Evolutionary conservation across 2,113 vertebrate species (phyloP).

Genomic region (Hyperoodon ampullatus): DNA sequence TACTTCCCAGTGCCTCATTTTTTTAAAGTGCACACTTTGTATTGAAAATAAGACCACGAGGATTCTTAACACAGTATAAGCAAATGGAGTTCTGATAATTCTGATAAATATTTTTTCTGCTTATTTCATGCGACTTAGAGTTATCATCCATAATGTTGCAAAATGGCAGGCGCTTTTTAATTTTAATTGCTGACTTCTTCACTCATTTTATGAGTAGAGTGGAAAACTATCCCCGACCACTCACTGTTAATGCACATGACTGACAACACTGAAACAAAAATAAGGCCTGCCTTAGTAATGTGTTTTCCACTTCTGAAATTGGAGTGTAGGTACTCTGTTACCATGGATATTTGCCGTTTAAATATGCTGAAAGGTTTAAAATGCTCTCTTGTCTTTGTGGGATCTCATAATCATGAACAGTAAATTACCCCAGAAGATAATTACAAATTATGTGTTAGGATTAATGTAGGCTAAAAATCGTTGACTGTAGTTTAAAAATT

Average conservation of each 20-base stretch:
- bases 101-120: slow-evolving; percentile 48
- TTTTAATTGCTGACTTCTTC: slow-evolving; percentile 40
- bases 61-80: slow-evolving; percentile 45
- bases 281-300: slow-evolving; percentile 15
- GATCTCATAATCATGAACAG: slow-evolving; percentile 38
- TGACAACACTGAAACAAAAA: slow-evolving; percentile 37
- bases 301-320: slow-evolving; percentile 62
- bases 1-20: not conserved
- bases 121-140: slow-evolving; percentile 43
- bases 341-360: slow-evolving; percentile 61
- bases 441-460: slow-evolving; percentile 59
- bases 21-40: not conserved
- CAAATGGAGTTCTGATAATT: not conserved
- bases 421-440: slow-evolving; percentile 50
- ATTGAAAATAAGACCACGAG: slow-evolving; percentile 38
- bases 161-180: not conserved
- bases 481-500: slow-evolving; percentile 23
- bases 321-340: slow-evolving; percentile 52
- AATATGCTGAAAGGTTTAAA: slow-evolving; percentile 55
- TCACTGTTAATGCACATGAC: slow-evolving; percentile 30
- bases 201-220: slow-evolving; percentile 39
- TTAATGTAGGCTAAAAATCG: slow-evolving; percentile 50
- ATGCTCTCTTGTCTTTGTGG: slow-evolving; percentile 51
- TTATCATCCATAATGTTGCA: not conserved
- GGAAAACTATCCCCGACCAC: not conserved